Evolutionary conservation across 2,888 invertebrate genomes (phyloP), one percentile per base, ranked within the genome.

Genomic region (Heteromurus nitidus): DNA sequence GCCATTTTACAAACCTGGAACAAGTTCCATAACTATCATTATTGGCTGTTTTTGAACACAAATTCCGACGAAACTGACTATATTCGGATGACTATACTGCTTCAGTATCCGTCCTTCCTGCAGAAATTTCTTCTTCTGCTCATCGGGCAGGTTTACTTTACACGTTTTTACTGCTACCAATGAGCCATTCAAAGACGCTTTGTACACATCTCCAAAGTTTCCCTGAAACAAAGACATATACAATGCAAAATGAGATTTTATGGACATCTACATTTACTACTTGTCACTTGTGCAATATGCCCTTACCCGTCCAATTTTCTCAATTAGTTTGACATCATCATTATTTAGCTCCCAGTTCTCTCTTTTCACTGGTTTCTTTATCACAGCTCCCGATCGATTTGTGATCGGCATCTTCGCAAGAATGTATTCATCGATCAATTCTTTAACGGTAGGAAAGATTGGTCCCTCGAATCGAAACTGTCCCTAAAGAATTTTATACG

Each of bases 21-120:
- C 98, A 83, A 97, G 92, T 91, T 99, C 99, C 98, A 99, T 98
- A 36, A 99, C 97, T 88, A 99, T 98, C 97, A 98, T 98, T 79
- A 99, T 97, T 0, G 99, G 99, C 88, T 98, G 97, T 88, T 97
- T 96, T 90, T 98, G 98, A 84, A 98, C 98, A 88, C 98, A 98
- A 87, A 99, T 98, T 30, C 99, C 99, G 87, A 98, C 97, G 47
- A 99, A 92, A 88, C 96, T 93, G 44, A 98, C 98, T 85, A 98
- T 96, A 90, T 98, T 98, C 0, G 96, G 96, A 90, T 98, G 98
- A 89, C 97, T 95, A 89, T 98, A 98, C 30, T 84, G 84, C 89
- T 98, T 97, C 16, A 98, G 91, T 86, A 98, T 98, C 86, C 98
- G 91, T 0, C 98, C 98, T 89, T 98, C 98, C 89, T 96, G 96